Conservation (phyloP, 1,140 invertebrate species). For the Atopsyche davidsoni region DNA sequence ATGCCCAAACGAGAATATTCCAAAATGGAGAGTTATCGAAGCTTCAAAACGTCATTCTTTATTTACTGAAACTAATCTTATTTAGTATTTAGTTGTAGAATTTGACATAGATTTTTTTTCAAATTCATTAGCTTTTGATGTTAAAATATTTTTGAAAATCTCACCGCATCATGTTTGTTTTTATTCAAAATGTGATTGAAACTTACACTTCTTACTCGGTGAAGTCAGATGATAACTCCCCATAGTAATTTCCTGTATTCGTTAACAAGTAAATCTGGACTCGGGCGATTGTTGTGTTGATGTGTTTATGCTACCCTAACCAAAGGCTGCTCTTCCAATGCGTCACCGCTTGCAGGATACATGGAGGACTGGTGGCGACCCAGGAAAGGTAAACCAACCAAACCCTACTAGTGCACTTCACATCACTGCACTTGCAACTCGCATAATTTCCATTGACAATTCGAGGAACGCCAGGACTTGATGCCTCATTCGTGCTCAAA, state of each 20-base stretch:
- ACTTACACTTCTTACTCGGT: constrained; percentile 1
- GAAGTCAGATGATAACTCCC: not conserved
- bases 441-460: too few relatives aligned
- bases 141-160: too few relatives aligned
- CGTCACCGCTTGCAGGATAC: constrained; percentile 90
- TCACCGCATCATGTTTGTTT: too few relatives aligned
- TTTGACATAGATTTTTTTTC: constrained; percentile 32
- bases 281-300: constrained; percentile 29
- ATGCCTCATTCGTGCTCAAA: too few relatives aligned
- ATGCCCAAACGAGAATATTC: constrained; percentile 16
- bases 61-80: constrained; percentile 1
- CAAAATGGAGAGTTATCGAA: too few relatives aligned
- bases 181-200: constrained; percentile 2
- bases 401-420: too few relatives aligned
- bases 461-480: too few relatives aligned
- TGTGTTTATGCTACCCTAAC: constrained; percentile 57
- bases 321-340: constrained; percentile 82
- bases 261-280: constrained; percentile 15
- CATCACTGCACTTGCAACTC: too few relatives aligned
- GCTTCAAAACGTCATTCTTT: constrained; percentile 16
- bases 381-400: constrained; percentile 70
- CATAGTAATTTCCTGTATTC: not conserved
- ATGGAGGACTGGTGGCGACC: constrained; percentile 95
- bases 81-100: constrained; percentile 3
- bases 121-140: too few relatives aligned